phyloP scores from a whole-genome alignment of 2,113 vertebrate species.

The Hepsetus odoe region DNA sequence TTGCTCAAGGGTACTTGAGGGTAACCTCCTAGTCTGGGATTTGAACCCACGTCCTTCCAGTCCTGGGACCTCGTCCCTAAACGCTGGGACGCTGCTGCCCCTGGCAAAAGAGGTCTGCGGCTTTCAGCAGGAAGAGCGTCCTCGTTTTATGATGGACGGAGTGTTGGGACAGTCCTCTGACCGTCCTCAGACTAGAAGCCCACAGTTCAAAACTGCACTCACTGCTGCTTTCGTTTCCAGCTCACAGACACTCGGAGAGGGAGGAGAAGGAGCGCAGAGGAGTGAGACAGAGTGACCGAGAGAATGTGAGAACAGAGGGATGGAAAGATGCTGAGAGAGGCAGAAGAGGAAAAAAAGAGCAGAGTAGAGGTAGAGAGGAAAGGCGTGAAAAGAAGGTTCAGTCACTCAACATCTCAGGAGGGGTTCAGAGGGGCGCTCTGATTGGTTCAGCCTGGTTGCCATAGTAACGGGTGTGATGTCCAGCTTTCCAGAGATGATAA shows the following conservation, averaged over 20 bases:
- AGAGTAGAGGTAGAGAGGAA: not conserved
- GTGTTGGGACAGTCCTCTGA: too few relatives aligned
- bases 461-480: conserved; percentile 43
- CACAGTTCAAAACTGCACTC: not conserved
- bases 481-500: conserved; percentile 30
- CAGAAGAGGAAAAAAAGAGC: not conserved
- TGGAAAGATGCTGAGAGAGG: not conserved
- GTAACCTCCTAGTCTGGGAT: too few relatives aligned
- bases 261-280: not conserved
- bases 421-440: not conserved
- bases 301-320: not conserved
- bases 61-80: too few relatives aligned
- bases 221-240: not conserved
- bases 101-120: too few relatives aligned
- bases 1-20: too few relatives aligned
- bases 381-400: not conserved
- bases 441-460: conserved; percentile 28
- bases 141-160: too few relatives aligned
- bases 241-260: not conserved
- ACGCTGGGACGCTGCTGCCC: too few relatives aligned
- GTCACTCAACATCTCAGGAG: not conserved
- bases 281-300: not conserved
- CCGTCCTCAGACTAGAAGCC: too few relatives aligned
- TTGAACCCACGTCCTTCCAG: too few relatives aligned
- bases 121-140: too few relatives aligned